Evolutionary conservation across 2,113 vertebrate genomes (phyloP).

Genomic region (Turnix velox): DNA sequence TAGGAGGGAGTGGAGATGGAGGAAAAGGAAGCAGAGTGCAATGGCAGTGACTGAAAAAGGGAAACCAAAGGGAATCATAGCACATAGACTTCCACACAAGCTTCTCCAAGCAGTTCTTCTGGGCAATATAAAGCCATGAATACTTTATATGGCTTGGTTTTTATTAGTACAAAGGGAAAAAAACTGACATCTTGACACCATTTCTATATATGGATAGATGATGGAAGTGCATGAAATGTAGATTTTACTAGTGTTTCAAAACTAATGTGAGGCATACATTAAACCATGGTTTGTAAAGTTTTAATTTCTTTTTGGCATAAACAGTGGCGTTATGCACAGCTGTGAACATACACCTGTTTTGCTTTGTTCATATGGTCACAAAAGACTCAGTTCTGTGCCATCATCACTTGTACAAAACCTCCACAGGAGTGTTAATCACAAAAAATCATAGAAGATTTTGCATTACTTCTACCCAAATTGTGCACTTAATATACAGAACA

Average conservation of each 20-base stretch:
- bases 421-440: not conserved
- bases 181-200: not conserved
- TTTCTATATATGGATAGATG: not conserved
- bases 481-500: not conserved
- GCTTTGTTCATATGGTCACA: not conserved
- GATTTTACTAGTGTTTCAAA: not conserved
- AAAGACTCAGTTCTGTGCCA: not conserved
- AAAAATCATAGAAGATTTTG: not conserved
- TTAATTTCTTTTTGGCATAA: not conserved
- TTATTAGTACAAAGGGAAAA: not conserved
- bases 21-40: not conserved
- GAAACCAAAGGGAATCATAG: not conserved
- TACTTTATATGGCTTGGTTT: not conserved
- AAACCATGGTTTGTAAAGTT: not conserved
- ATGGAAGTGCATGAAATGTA: not conserved
- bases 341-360: not conserved
- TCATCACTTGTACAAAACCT: not conserved
- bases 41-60: not conserved
- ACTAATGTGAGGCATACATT: not conserved
- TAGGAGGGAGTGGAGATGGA: fast-evolving
- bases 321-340: not conserved
- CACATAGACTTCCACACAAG: not conserved
- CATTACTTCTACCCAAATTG: fast-evolving
- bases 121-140: not conserved
- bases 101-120: not conserved